These are phyloP conservation scores for Aphidius ervi DNA, from an alignment of 1,140 invertebrate genomes.

Conservation along the genomic window DNA sequence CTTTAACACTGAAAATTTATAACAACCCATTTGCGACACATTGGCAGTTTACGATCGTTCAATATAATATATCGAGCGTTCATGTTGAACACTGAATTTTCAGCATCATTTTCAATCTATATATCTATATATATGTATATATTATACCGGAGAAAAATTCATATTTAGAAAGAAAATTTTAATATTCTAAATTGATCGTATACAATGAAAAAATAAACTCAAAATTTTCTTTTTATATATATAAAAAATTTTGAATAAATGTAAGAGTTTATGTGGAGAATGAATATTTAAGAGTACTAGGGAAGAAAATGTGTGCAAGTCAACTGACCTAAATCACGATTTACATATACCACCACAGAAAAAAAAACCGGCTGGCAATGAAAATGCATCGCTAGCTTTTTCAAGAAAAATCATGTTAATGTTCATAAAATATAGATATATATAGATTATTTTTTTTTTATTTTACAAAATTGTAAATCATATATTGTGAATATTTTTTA, in stretches of 20 bases:
- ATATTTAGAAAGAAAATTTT: no score
- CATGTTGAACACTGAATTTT: background rate
- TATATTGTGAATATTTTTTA: background rate
- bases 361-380: conserved; percentile 48
- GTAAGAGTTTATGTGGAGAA: conserved; percentile 13
- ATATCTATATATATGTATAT: background rate
- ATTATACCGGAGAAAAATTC: no score
- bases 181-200: no score
- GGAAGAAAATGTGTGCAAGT: conserved; percentile 25
- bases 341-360: conserved; percentile 37
- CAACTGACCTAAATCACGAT: conserved; percentile 36
- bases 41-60: conserved; percentile 2
- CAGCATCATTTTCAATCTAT: background rate
- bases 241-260: background rate
- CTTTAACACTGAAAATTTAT: conserved; percentile 26
- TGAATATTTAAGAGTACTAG: conserved; percentile 16
- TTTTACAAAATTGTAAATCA: background rate
- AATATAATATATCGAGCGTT: no score
- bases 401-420: conserved; percentile 40
- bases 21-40: conserved; percentile 2
- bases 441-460: background rate
- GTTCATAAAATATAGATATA: no score
- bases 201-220: no score
- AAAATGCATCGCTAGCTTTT: conserved; percentile 41
- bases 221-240: no score